These are phyloP conservation scores for Ophraella communa DNA, from an alignment of 2,888 invertebrate genomes.

Conservation along the genomic window DNA sequence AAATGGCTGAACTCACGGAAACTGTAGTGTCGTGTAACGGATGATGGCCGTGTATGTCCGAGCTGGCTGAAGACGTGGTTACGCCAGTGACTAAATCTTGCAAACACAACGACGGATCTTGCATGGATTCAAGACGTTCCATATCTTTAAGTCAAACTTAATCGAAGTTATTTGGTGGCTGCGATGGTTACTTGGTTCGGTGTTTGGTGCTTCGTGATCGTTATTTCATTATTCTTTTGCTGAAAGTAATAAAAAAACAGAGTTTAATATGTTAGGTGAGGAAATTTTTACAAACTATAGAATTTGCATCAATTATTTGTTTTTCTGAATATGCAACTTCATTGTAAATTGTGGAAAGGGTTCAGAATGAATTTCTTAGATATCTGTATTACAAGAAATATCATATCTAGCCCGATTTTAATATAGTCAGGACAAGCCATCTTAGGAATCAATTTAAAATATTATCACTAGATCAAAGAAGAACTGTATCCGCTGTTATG, in stretches of 20 bases:
- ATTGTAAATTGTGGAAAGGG: no score
- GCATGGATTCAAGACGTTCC: constrained; percentile 73
- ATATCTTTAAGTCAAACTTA: constrained; percentile 50
- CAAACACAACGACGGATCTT: constrained; percentile 75
- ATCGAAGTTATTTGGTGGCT: not conserved
- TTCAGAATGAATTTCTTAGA: no score
- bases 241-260: constrained; percentile 1
- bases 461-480: no score
- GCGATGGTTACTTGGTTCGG: no score
- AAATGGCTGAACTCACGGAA: constrained; percentile 66
- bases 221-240: constrained; percentile 11
- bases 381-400: no score
- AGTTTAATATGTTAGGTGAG: not conserved
- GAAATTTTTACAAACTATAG: no score
- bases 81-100: constrained; percentile 75
- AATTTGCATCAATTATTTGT: no score
- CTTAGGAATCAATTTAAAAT: no score
- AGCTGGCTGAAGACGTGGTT: constrained; percentile 61
- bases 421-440: no score
- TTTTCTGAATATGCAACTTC: no score
- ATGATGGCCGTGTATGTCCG: constrained; percentile 63
- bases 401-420: no score
- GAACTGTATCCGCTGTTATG: no score
- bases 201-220: not conserved
- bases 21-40: constrained; percentile 66